Percentiles rank a stretch among this genome's conserved stretches.
Conservation (phyloP, 2,888 invertebrate species). For the Athrips mouffetella region DNA sequence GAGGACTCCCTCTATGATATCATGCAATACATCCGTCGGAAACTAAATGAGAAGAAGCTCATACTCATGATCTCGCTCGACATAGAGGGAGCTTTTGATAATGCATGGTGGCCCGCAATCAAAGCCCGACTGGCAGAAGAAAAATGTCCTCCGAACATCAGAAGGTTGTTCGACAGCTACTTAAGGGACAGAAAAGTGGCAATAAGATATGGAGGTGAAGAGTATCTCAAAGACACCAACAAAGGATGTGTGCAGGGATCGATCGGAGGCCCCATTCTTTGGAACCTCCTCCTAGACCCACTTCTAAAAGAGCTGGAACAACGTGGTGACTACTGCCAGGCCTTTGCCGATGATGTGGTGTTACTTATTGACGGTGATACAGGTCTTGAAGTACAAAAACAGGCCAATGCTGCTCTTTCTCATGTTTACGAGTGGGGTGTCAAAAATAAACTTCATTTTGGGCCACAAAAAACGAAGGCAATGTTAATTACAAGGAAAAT, state of each 20-base stretch:
- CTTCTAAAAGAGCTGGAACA: too few species aligned
- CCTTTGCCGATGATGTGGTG: too few species aligned
- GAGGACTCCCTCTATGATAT: constrained; percentile 3
- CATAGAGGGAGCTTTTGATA: constrained; percentile 22
- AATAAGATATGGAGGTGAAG: background rate
- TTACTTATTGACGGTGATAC: background rate
- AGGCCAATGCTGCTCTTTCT: background rate
- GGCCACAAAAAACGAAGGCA: background rate
- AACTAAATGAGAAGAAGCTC: background rate
- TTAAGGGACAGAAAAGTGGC: background rate
- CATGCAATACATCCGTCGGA: background rate
- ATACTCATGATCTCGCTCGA: constrained; percentile 13
- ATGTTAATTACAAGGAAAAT: background rate
- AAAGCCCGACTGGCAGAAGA: constrained; percentile 5
- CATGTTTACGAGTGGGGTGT: background rate
- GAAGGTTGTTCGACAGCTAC: background rate
- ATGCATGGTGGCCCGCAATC: constrained; percentile 18
- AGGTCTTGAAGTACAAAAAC: background rate
- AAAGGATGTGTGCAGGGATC: too few species aligned
- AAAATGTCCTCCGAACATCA: background rate
- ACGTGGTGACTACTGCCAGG: too few species aligned
- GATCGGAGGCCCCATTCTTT: too few species aligned
- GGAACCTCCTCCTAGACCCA: too few species aligned
- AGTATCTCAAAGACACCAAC: background rate
- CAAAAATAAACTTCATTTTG: background rate